These are phyloP conservation scores for Perca schrenkii DNA, from an alignment of 2,113 vertebrate species.

Conservation along the genomic window DNA sequence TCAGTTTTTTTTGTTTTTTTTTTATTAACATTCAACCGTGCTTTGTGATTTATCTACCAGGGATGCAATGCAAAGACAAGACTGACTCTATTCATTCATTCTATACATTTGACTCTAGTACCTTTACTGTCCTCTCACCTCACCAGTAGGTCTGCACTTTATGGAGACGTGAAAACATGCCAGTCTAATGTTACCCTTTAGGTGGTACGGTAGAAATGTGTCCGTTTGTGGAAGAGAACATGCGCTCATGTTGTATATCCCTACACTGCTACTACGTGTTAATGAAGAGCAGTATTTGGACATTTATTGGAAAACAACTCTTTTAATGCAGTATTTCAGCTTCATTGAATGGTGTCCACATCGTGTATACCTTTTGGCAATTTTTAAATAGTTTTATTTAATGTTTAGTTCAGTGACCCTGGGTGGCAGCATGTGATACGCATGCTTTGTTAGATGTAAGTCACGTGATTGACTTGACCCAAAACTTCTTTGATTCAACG, in stretches of 20 bases:
- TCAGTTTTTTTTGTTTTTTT: conserved; percentile 37
- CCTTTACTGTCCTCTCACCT: not conserved
- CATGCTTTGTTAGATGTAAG: not conserved
- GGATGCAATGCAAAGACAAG: not conserved
- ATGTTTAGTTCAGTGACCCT: not conserved
- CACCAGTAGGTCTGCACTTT: not conserved
- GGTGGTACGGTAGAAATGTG: not conserved
- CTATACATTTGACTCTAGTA: not conserved
- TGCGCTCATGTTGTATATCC: not conserved
- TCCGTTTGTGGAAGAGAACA: not conserved
- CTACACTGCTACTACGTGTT: not conserved
- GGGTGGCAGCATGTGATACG: not conserved
- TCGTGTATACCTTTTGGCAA: not conserved
- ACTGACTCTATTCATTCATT: no score
- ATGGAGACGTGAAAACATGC: not conserved
- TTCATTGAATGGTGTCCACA: not conserved
- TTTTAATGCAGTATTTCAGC: not conserved
- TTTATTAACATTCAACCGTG: not conserved
- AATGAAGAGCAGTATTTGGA: not conserved
- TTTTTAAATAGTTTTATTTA: not conserved
- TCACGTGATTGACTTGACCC: not conserved
- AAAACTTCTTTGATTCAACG: no score
- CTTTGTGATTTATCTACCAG: not conserved
- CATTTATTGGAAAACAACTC: not conserved
- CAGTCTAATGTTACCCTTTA: not conserved